Percentiles rank a stretch among this genome's conserved stretches.
Conservation (phyloP, 2,888 invertebrate species). For the Iphiclides podalirius region DNA sequence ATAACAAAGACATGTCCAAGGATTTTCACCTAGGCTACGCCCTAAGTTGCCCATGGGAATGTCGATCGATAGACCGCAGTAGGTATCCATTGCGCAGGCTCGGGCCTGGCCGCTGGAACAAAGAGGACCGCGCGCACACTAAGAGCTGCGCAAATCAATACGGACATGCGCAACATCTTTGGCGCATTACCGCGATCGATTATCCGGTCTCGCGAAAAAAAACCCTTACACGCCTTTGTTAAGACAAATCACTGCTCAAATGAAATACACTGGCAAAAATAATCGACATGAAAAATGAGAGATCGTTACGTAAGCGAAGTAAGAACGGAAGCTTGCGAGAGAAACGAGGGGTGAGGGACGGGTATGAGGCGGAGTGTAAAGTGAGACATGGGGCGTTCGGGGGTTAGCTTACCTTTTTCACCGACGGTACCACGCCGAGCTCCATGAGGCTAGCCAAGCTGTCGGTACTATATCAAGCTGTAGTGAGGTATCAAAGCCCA, state of each 20-base stretch:
- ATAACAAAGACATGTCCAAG: neutral
- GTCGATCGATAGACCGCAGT: neutral
- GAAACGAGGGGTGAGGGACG: slow-evolving; percentile 35
- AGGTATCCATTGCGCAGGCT: neutral
- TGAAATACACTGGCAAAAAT: neutral
- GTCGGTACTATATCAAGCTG: slow-evolving; percentile 40
- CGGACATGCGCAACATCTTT: neutral
- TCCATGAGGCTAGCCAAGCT: slow-evolving; percentile 68
- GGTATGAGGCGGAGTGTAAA: slow-evolving; percentile 40
- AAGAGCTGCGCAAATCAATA: neutral
- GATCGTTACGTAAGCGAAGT: slow-evolving; percentile 10
- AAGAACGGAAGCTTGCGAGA: slow-evolving; percentile 29
- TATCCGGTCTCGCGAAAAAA: neutral
- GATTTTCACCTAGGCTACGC: neutral
- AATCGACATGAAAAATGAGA: neutral
- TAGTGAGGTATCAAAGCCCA: slow-evolving; percentile 23
- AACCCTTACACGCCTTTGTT: too few species aligned
- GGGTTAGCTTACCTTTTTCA: slow-evolving; percentile 51
- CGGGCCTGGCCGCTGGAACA: neutral
- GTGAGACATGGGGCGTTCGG: slow-evolving; percentile 33
- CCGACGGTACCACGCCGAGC: slow-evolving; percentile 37
- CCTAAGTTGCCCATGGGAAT: neutral
- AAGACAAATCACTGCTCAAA: too few species aligned
- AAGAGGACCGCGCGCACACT: neutral
- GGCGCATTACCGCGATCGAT: neutral